Evolutionary conservation across 2,888 invertebrate species (phyloP).

Genomic region (Spisula subtruncata): DNA sequence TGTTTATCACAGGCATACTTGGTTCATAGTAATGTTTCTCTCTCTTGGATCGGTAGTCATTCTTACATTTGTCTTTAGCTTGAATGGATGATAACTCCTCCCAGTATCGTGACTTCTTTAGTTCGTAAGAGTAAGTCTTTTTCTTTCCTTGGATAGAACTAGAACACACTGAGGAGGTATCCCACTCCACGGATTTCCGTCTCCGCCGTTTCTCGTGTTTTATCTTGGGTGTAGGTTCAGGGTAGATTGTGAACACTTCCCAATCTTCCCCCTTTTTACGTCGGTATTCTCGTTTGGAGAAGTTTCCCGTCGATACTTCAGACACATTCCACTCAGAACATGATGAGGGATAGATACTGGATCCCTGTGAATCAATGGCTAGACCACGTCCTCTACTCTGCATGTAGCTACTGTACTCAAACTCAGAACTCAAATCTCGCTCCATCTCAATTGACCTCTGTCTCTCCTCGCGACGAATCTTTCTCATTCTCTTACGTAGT

Average conservation of each 20-base stretch:
- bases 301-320: slow-evolving; percentile 52
- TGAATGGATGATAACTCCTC: slow-evolving; percentile 67
- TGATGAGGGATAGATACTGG: slow-evolving; percentile 47
- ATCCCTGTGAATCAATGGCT: slow-evolving; percentile 51
- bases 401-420: slow-evolving; percentile 48
- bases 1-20: slow-evolving; percentile 66
- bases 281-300: slow-evolving; percentile 60
- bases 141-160: slow-evolving; percentile 55
- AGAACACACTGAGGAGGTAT: slow-evolving; percentile 54
- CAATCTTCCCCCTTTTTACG: slow-evolving; percentile 63
- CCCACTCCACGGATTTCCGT: slow-evolving; percentile 69
- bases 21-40: slow-evolving; percentile 67
- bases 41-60: slow-evolving; percentile 59
- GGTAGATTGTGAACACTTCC: slow-evolving; percentile 71
- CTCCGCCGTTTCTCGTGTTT: slow-evolving; percentile 61
- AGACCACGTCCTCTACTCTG: neutral
- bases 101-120: slow-evolving; percentile 67
- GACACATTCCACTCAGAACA: slow-evolving; percentile 69
- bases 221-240: slow-evolving; percentile 61
- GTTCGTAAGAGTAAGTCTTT: slow-evolving; percentile 70
- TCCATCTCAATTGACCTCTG: slow-evolving; percentile 62
- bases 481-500: slow-evolving; percentile 47
- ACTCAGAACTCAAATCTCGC: slow-evolving; percentile 65
- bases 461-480: slow-evolving; percentile 45
- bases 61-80: slow-evolving; percentile 58